A percentile compares a stretch with the other conserved stretches of the same genome.
Evolutionary conservation across 2,888 invertebrate genomes (phyloP).

Genomic region (Cephus rjabovi): DNA sequence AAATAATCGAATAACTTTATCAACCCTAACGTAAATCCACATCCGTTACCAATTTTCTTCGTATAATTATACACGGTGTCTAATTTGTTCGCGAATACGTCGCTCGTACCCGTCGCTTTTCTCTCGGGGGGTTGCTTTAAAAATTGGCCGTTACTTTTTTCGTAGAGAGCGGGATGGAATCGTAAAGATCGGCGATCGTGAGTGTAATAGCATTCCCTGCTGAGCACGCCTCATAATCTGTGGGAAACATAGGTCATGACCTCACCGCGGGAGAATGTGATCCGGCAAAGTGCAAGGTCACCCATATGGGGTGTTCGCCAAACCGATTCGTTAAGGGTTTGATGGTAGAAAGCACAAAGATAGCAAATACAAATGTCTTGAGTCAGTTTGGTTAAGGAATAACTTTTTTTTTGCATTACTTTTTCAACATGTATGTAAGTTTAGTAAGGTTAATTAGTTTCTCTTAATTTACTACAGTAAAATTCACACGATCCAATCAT

Average conservation of each 20-base stretch:
- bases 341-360: not conserved
- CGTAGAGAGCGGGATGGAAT: constrained; percentile 39
- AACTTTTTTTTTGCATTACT: not conserved
- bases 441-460: not conserved
- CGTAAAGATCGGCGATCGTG: constrained; percentile 49
- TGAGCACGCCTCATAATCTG: constrained; percentile 46
- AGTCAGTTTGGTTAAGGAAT: not conserved
- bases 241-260: constrained; percentile 44
- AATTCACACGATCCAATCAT: not conserved
- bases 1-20: not conserved
- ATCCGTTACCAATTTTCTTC: not conserved
- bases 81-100: not conserved
- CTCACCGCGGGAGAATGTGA: constrained; percentile 24
- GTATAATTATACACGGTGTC: not conserved
- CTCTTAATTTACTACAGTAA: not conserved
- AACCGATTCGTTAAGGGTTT: not conserved
- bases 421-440: not conserved
- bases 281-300: constrained; percentile 16
- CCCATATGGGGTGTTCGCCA: not conserved
- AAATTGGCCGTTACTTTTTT: constrained; percentile 45
- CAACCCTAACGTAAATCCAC: not conserved
- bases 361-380: not conserved
- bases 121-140: constrained; percentile 22
- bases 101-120: constrained; percentile 31
- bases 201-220: constrained; percentile 51